These are phyloP conservation scores for Sicus ferrugineus DNA, from an alignment of 2,888 invertebrate genomes.

Conservation along the genomic window DNA sequence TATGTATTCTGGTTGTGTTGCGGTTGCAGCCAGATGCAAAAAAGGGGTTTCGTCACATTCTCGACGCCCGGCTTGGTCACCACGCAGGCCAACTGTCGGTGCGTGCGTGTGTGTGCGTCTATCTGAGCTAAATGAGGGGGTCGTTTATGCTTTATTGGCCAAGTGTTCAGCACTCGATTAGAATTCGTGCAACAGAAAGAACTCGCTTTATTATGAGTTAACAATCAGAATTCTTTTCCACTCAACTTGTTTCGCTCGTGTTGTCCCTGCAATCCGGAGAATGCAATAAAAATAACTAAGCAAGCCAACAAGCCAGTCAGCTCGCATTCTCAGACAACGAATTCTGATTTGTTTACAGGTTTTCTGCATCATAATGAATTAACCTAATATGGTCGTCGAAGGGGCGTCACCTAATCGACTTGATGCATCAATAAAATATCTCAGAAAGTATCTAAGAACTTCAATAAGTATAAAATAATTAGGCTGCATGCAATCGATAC, in stretches of 20 bases:
- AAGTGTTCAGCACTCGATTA: slow-evolving; percentile 24
- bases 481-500: too few species aligned
- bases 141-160: slow-evolving; percentile 26
- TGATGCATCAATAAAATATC: too few species aligned
- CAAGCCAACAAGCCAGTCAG: not conserved
- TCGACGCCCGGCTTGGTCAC: not conserved
- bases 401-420: too few species aligned
- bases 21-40: not conserved
- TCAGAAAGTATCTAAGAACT: too few species aligned
- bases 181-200: not conserved
- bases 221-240: not conserved
- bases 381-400: not conserved
- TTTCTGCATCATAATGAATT: slow-evolving; percentile 14
- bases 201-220: slow-evolving; percentile 5
- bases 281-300: not conserved
- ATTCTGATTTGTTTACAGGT: slow-evolving; percentile 30
- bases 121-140: slow-evolving; percentile 8
- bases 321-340: slow-evolving; percentile 1
- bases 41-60: not conserved
- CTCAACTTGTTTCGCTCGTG: slow-evolving; percentile 16
- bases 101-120: slow-evolving; percentile 8
- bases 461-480: too few species aligned
- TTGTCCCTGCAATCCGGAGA: not conserved
- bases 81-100: not conserved
- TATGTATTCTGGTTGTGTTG: not conserved